These are phyloP conservation scores for Uloborus plumipes DNA, from an alignment of 2,888 invertebrate species.

Conservation along the genomic window DNA sequence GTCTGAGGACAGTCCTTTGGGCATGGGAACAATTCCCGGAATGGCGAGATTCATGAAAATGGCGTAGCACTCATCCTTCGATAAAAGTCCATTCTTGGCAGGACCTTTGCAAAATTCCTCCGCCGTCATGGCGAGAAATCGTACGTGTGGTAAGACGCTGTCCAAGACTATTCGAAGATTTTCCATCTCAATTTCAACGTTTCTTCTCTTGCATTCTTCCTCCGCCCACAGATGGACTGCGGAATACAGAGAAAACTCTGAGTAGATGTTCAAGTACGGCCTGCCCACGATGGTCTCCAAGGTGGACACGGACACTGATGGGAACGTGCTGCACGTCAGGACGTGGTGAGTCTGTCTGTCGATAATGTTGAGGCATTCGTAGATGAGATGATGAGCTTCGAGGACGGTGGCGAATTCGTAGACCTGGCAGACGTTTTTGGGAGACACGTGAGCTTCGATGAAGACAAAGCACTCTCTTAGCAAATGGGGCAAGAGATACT, in stretches of 20 bases:
- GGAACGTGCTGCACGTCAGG: slow-evolving; percentile 63
- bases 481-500: slow-evolving; percentile 67
- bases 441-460: slow-evolving; percentile 67
- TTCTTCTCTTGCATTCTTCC: slow-evolving; percentile 66
- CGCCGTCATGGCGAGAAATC: slow-evolving; percentile 67
- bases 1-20: slow-evolving; percentile 63
- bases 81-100: slow-evolving; percentile 65
- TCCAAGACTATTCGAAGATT: slow-evolving; percentile 63
- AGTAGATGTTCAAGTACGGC: slow-evolving; percentile 67
- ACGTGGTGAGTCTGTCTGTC: slow-evolving; percentile 68
- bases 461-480: slow-evolving; percentile 67
- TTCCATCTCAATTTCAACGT: slow-evolving; percentile 62
- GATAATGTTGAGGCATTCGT: slow-evolving; percentile 67
- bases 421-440: slow-evolving; percentile 67
- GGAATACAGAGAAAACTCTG: slow-evolving; percentile 67
- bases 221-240: slow-evolving; percentile 67
- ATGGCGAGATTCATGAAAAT: slow-evolving; percentile 68
- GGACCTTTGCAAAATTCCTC: slow-evolving; percentile 67
- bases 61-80: slow-evolving; percentile 66
- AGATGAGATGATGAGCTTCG: slow-evolving; percentile 67
- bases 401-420: slow-evolving; percentile 67
- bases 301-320: slow-evolving; percentile 61
- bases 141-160: slow-evolving; percentile 58
- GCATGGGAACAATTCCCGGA: slow-evolving; percentile 67
- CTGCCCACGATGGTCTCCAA: slow-evolving; percentile 67